Conservation (phyloP, 2,888 invertebrate genomes). For the Cotesia congregata region DNA sequence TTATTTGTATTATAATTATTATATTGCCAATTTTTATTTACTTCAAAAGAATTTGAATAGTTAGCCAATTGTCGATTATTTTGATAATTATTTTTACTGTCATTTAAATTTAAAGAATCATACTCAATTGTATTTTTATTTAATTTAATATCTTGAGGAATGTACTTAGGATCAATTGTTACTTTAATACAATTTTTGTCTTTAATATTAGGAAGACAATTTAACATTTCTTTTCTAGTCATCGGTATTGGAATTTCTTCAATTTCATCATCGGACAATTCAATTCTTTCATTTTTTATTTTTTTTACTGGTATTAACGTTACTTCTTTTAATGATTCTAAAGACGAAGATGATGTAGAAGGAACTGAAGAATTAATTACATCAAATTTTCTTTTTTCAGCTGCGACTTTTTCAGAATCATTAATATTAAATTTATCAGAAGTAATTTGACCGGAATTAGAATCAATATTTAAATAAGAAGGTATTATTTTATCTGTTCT, state of each 20-base stretch:
- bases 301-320: slow-evolving; percentile 47
- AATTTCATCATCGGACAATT: slow-evolving; percentile 67
- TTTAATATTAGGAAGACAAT: slow-evolving; percentile 64
- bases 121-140: slow-evolving; percentile 56
- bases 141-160: slow-evolving; percentile 60
- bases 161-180: slow-evolving; percentile 56
- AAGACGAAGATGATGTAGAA: neutral
- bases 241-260: slow-evolving; percentile 61
- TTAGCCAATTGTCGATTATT: neutral
- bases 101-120: slow-evolving; percentile 49
- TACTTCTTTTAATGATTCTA: neutral
- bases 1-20: too few relatives aligned
- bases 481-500: slow-evolving; percentile 55
- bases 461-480: neutral
- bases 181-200: slow-evolving; percentile 45
- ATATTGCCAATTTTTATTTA: too few relatives aligned
- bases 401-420: slow-evolving; percentile 31
- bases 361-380: neutral
- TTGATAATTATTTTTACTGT: slow-evolving; percentile 46
- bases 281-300: slow-evolving; percentile 60
- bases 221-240: slow-evolving; percentile 64
- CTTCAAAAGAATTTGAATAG: neutral
- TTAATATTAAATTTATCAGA: neutral
- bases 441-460: neutral
- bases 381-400: slow-evolving; percentile 18